Evolutionary conservation across 2,113 vertebrate species (phyloP).

Genomic region (Aleadryas rufinucha): DNA sequence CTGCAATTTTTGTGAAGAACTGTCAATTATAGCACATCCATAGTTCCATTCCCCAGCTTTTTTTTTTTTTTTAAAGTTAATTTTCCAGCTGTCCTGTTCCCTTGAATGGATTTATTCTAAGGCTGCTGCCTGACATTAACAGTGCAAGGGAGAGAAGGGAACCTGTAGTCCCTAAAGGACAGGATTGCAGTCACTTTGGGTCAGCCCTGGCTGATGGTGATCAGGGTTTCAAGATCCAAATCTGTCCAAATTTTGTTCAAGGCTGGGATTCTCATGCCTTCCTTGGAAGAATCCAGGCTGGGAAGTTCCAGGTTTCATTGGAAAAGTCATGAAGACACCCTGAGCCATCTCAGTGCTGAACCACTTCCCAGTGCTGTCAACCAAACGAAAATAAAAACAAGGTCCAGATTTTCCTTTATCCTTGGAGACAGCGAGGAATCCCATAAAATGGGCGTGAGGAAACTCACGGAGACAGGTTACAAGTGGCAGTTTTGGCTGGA

Average conservation of each 20-base stretch:
- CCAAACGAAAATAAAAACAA: background rate
- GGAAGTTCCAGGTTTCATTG: background rate
- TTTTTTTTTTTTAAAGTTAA: background rate
- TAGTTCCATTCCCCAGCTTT: background rate
- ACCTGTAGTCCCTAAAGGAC: background rate
- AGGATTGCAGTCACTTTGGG: background rate
- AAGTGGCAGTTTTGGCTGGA: background rate
- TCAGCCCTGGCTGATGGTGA: background rate
- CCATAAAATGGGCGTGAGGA: rapidly evolving
- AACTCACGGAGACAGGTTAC: background rate
- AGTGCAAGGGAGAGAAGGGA: background rate
- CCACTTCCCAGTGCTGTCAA: rapidly evolving
- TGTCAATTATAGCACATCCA: background rate
- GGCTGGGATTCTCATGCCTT: background rate
- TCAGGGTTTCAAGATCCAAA: background rate
- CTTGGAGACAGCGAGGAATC: rapidly evolving
- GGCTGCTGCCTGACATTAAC: background rate
- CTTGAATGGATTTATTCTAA: background rate
- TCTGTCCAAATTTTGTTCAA: background rate
- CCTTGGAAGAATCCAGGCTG: background rate
- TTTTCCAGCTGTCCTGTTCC: background rate
- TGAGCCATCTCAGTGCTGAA: background rate
- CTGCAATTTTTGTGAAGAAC: background rate
- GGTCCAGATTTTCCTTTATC: background rate
- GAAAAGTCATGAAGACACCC: background rate